phyloP scores from a whole-genome alignment of 2,888 invertebrate genomes.

The Graphium colonna region DNA sequence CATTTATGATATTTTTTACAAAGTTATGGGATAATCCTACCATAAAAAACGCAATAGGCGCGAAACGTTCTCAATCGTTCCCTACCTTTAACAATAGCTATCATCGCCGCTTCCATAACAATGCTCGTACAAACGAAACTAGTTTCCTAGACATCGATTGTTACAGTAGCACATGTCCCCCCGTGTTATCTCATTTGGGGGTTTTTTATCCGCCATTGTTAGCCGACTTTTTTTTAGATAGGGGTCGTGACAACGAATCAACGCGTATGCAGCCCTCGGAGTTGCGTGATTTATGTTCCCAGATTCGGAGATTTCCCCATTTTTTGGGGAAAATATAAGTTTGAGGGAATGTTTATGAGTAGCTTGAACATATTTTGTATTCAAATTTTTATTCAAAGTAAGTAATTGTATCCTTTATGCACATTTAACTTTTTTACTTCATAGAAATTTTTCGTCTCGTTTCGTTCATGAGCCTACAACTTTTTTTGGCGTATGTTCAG shows the following conservation, averaged over 20 bases:
- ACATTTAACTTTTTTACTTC: too few relatives aligned
- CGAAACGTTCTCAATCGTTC: slow-evolving; percentile 1
- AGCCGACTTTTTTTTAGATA: slow-evolving; percentile 19
- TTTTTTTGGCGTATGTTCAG: too few relatives aligned
- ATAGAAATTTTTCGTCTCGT: too few relatives aligned
- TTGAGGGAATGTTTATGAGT: too few relatives aligned
- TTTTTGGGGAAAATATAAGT: too few relatives aligned
- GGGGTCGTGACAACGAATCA: slow-evolving; percentile 22
- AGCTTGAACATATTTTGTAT: too few relatives aligned
- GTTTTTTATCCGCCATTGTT: slow-evolving; percentile 18
- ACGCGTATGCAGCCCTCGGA: slow-evolving; percentile 14
- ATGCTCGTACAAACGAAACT: slow-evolving; percentile 8
- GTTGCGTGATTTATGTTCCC: slow-evolving; percentile 21
- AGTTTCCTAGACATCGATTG: slow-evolving; percentile 14
- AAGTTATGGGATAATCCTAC: too few relatives aligned
- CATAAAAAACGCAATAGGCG: background rate
- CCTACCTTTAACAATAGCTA: background rate
- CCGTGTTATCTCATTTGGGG: background rate
- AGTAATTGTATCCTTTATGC: too few relatives aligned
- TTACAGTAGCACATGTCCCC: background rate
- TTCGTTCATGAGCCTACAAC: too few relatives aligned
- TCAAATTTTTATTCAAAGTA: too few relatives aligned
- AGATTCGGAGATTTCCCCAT: too few relatives aligned
- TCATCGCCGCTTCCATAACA: slow-evolving; percentile 10
- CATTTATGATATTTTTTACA: too few relatives aligned